Evolutionary conservation across 1,140 invertebrate genomes (phyloP), one percentile per base, ranked within the genome.

Genomic region (Manduca sexta): DNA sequence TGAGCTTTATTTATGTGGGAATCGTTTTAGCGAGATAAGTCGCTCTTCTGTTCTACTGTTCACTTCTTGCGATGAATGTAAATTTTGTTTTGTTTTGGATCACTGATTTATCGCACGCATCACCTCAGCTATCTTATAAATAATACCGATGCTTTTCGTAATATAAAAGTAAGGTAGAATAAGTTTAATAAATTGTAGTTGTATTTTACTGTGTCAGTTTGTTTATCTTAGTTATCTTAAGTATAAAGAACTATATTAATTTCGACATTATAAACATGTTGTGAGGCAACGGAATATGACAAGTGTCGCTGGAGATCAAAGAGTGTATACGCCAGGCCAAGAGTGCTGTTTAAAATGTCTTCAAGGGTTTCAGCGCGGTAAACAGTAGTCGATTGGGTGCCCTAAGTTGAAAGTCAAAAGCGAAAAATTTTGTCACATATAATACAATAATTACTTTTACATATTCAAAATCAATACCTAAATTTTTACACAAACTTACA

Each of bases 1-100:
- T 83, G 78, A 85, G 82, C 76, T 85, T 85, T 85, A 85, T 85
- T 85, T 85, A 85, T 85, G 82, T 85, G 82, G 80, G 78, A 85
- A 85, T 84, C 80, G 80, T 84, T 85, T 83, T 82, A 74, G 76
- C 80, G 66, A 84, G 74, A 84, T 84, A 82, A 77, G 76, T 80
- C 75, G 72, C 64, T 64, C 61, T 65, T 69, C 59, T 68, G 74
- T 63, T 65, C 57, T 70, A 69, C 61, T 74, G 69, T 73, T 75
- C 68, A 66, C 57, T 59, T 75, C 64, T 81, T 64, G 66, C 66
- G 73, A 76, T 67, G 66, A 62, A 74, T 78, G 69, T 65, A 72
- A 64, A 78, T 80, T 67, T 76, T 64, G 58, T 61, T 26, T 73
- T 73, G 60, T 68, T 72, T 60, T 44, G 60, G 57, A 56, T 68